Conservation (phyloP, 2,888 invertebrate genomes). For the Theodoxus fluviatilis region DNA sequence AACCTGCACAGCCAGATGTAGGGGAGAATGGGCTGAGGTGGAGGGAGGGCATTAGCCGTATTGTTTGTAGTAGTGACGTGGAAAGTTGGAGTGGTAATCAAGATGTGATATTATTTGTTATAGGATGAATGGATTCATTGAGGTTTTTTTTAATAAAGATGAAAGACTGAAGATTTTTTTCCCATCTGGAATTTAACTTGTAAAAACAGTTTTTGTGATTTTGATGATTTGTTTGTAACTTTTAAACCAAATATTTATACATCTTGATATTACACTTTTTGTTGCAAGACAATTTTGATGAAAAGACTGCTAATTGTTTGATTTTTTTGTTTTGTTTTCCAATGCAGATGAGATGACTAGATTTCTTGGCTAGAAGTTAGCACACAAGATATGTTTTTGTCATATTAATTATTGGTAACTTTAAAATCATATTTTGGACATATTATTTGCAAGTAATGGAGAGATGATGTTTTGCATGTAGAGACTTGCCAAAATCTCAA, state of each 20-base stretch:
- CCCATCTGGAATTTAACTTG: background rate
- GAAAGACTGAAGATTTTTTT: background rate
- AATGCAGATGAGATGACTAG: too few relatives aligned
- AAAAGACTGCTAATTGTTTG: too few relatives aligned
- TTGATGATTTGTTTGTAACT: background rate
- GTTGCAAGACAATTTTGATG: background rate
- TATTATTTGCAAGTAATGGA: too few relatives aligned
- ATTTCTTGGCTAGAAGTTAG: too few relatives aligned
- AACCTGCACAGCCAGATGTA: conserved; percentile 40
- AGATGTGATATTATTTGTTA: background rate
- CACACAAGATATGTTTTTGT: too few relatives aligned
- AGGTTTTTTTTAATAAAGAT: background rate
- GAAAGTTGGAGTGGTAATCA: too few relatives aligned
- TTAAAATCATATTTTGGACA: background rate
- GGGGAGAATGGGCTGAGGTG: background rate
- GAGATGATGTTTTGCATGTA: too few relatives aligned
- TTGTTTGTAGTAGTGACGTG: too few relatives aligned
- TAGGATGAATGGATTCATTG: background rate
- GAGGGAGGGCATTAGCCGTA: too few relatives aligned
- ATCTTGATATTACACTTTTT: background rate
- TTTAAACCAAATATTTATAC: background rate
- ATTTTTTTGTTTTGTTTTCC: too few relatives aligned
- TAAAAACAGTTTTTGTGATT: background rate
- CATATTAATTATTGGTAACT: background rate
- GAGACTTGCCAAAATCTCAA: too few relatives aligned